A percentile compares a stretch with the other conserved stretches of the same genome.
Conservation (phyloP, 92 coral and sea anemone genomes). For the Meandrina meandrites region DNA sequence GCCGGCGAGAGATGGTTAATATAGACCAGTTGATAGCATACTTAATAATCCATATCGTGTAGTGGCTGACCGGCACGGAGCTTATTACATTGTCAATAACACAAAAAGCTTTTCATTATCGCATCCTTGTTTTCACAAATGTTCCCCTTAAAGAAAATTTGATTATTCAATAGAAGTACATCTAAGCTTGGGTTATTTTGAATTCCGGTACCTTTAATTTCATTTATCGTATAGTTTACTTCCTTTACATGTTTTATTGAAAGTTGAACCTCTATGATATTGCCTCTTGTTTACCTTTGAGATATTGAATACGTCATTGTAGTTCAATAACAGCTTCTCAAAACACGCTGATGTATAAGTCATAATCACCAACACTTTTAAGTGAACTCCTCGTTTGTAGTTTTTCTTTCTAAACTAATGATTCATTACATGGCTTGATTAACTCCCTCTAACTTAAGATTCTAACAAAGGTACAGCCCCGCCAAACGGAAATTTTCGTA, state of each 20-base stretch:
- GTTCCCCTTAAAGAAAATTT: constrained; percentile 46
- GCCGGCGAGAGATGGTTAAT: constrained; percentile 42
- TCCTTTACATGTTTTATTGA: constrained; percentile 35
- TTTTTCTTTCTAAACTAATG: background rate
- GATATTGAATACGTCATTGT: constrained; percentile 40
- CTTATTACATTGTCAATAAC: constrained; percentile 53
- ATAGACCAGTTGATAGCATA: constrained; percentile 33
- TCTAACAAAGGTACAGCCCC: constrained; percentile 29
- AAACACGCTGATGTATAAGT: constrained; percentile 35
- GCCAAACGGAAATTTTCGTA: constrained; percentile 30
- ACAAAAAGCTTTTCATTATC: constrained; percentile 52
- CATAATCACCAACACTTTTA: constrained; percentile 20
- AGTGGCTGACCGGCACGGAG: constrained; percentile 23
- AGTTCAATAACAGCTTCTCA: constrained; percentile 34
- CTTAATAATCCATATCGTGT: constrained; percentile 37
- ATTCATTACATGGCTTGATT: constrained; percentile 12
- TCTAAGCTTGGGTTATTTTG: constrained; percentile 33
- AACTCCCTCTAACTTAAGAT: constrained; percentile 10
- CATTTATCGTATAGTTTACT: constrained; percentile 28
- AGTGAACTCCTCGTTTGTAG: constrained; percentile 18
- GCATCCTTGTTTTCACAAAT: constrained; percentile 54
- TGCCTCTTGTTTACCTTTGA: constrained; percentile 40
- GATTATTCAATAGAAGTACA: constrained; percentile 35
- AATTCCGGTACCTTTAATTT: constrained; percentile 54
- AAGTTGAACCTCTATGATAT: constrained; percentile 32